Evolutionary conservation across 2,888 invertebrate species (phyloP).

Genomic region (Drosophila fulvimacula): DNA sequence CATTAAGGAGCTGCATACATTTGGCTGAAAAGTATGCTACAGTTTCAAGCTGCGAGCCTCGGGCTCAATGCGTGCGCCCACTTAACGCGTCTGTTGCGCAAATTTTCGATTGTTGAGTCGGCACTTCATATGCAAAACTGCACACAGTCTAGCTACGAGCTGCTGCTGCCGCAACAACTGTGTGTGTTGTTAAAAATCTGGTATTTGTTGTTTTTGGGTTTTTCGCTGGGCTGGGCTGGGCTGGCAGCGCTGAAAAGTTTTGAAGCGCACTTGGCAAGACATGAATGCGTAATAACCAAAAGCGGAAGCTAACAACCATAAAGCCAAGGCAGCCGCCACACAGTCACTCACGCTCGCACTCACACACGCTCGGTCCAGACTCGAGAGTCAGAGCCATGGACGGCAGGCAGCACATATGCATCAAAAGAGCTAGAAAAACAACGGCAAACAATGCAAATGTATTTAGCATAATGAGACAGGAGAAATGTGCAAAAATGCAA

Average conservation of each 20-base stretch:
- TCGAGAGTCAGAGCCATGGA: constrained; percentile 22
- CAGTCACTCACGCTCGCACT: constrained; percentile 32
- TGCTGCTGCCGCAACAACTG: constrained; percentile 10
- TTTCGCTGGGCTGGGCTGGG: constrained; percentile 57
- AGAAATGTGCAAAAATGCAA: constrained; percentile 82
- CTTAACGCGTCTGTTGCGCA: constrained; percentile 78
- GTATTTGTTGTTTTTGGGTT: constrained; percentile 80
- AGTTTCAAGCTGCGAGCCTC: too few species aligned
- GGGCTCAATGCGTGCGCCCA: constrained; percentile 56
- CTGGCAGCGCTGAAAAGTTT: constrained; percentile 63
- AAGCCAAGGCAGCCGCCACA: constrained; percentile 70
- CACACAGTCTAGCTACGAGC: constrained; percentile 44
- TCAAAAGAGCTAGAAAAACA: constrained; percentile 82
- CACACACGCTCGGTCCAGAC: constrained; percentile 9
- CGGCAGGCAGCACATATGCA: constrained; percentile 76
- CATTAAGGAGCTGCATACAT: constrained; percentile 74
- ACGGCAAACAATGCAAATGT: constrained; percentile 83
- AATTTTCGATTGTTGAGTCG: constrained; percentile 81
- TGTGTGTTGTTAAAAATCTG: constrained; percentile 74
- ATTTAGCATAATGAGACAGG: constrained; percentile 83
- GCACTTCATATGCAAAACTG: constrained; percentile 79
- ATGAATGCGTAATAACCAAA: constrained; percentile 82
- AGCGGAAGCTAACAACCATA: constrained; percentile 81
- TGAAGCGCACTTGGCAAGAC: constrained; percentile 81
- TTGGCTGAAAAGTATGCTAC: constrained; percentile 71